These are phyloP conservation scores for Leptinotarsa texana DNA, from an alignment of 1,140 invertebrate genomes.

Conservation along the genomic window DNA sequence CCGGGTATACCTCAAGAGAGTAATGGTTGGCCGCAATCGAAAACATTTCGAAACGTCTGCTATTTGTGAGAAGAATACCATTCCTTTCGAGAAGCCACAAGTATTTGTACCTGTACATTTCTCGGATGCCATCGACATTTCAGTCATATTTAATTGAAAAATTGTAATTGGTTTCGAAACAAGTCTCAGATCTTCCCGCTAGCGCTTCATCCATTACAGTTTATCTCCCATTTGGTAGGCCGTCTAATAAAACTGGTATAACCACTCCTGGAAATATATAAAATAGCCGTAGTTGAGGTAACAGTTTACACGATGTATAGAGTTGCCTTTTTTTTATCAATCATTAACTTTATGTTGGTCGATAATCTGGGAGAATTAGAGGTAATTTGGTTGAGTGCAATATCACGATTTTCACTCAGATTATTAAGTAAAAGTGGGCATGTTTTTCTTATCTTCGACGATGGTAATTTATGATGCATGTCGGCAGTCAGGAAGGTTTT, in stretches of 20 bases:
- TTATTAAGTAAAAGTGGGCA: background rate
- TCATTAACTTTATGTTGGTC: constrained; percentile 6
- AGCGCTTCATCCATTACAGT: constrained; percentile 30
- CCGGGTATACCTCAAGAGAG: background rate
- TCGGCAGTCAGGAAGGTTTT: too few species aligned
- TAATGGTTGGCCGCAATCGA: background rate
- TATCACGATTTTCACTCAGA: constrained; percentile 6
- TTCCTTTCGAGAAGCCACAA: constrained; percentile 6
- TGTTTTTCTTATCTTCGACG: background rate
- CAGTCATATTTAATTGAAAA: constrained; percentile 25
- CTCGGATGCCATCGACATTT: background rate
- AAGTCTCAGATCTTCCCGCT: constrained; percentile 26
- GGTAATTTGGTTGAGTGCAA: constrained; percentile 5
- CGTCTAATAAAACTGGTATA: constrained; percentile 33
- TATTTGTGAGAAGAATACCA: constrained; percentile 1
- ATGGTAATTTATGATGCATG: background rate
- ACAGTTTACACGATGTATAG: constrained; percentile 28
- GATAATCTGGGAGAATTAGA: background rate
- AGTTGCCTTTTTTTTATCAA: constrained; percentile 4
- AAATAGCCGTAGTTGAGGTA: constrained; percentile 28
- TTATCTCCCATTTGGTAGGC: constrained; percentile 31
- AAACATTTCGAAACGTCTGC: background rate
- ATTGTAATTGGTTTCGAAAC: constrained; percentile 36
- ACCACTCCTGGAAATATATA: constrained; percentile 32
- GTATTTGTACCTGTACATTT: constrained; percentile 7